Percentiles rank a stretch among this genome's conserved stretches.
These are phyloP conservation scores for Clivina fossor DNA, from an alignment of 2,888 invertebrate genomes.

Conservation along the genomic window DNA sequence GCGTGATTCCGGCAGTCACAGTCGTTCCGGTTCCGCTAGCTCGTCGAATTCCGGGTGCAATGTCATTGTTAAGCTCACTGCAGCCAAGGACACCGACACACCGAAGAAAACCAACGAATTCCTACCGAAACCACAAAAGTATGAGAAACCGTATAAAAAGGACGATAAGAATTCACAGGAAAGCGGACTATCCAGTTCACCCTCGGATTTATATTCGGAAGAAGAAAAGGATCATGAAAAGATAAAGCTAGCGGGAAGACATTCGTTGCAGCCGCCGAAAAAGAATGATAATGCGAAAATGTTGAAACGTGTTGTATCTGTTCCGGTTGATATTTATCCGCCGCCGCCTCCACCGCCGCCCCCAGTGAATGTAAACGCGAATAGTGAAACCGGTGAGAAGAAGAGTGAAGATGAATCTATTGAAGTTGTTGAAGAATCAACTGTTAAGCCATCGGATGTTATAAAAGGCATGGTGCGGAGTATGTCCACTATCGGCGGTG, in stretches of 20 bases:
- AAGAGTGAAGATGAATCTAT: conserved; percentile 50
- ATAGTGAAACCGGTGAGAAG: background rate
- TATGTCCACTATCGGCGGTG: conserved; percentile 59
- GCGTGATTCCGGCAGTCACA: conserved; percentile 72
- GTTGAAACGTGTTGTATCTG: conserved; percentile 61
- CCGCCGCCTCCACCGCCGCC: conserved; percentile 74
- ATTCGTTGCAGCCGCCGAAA: conserved; percentile 49
- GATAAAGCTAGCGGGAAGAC: conserved; percentile 48
- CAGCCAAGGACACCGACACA: conserved; percentile 32
- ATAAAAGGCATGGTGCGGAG: conserved; percentile 61
- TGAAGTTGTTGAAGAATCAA: conserved; percentile 68
- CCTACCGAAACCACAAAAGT: conserved; percentile 50
- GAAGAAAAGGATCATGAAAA: conserved; percentile 50
- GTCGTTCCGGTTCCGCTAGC: conserved; percentile 61
- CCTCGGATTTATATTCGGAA: conserved; percentile 49
- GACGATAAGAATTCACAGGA: conserved; percentile 41
- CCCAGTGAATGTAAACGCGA: conserved; percentile 47
- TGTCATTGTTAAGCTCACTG: conserved; percentile 49
- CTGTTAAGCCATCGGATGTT: conserved; percentile 66
- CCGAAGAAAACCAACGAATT: conserved; percentile 48
- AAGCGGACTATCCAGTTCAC: conserved; percentile 51
- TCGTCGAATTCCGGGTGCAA: conserved; percentile 52
- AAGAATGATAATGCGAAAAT: conserved; percentile 41
- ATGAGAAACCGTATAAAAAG: conserved; percentile 47
- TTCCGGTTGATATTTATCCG: conserved; percentile 56